Conservation (phyloP, 2,113 vertebrate species). For the Macroglossus sobrinus region DNA sequence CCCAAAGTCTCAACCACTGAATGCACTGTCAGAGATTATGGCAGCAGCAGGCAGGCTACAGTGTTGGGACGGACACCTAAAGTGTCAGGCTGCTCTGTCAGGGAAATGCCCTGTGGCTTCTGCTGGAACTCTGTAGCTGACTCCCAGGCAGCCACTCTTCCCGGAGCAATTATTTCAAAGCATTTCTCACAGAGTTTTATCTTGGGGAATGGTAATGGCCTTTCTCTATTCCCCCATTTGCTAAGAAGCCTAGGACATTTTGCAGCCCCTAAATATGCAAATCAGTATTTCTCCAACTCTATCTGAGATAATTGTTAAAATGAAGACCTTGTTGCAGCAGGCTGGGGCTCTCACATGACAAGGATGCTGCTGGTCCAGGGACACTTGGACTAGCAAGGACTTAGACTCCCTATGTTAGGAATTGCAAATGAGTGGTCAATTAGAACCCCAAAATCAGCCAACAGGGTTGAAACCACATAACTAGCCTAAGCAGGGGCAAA, state of each 20-base stretch:
- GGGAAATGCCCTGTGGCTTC: neutral
- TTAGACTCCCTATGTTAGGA: neutral
- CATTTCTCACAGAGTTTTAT: neutral
- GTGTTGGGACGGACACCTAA: neutral
- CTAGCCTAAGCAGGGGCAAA: neutral
- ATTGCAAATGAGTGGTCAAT: neutral
- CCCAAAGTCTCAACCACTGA: neutral
- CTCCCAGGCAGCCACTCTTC: neutral
- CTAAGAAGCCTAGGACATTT: neutral
- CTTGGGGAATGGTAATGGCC: neutral
- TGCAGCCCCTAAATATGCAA: no score
- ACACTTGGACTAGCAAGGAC: neutral
- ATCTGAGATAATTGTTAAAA: neutral
- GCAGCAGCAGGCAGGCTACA: neutral
- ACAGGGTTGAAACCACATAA: neutral
- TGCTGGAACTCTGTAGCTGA: neutral
- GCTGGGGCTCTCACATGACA: neutral
- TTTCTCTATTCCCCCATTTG: neutral
- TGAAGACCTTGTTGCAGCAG: no score
- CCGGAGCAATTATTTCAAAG: neutral
- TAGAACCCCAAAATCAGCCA: neutral
- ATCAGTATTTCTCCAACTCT: neutral
- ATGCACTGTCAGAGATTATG: rapidly evolving
- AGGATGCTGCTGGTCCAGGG: neutral
- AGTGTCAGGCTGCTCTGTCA: rapidly evolving